A percentile compares a stretch with the other conserved stretches of the same genome.
Conservation (phyloP, 2,113 vertebrate species). For the Tor tambroides region DNA sequence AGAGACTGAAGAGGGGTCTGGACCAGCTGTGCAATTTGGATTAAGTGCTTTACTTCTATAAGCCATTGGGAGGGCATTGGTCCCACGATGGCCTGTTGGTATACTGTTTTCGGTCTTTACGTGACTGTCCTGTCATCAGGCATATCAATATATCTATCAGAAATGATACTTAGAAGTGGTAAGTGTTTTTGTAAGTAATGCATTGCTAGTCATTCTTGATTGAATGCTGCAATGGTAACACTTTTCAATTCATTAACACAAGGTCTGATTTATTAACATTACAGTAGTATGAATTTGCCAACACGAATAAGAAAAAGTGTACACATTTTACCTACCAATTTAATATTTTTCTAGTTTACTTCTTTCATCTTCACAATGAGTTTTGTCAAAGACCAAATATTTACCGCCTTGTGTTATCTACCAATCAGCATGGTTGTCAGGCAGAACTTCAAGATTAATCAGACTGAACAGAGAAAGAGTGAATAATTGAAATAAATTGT, state of each 20-base stretch:
- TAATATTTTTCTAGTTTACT: background rate
- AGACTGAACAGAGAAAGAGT: no score
- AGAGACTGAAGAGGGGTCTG: background rate
- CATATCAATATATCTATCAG: background rate
- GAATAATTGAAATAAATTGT: no score
- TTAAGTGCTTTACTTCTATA: slow-evolving; percentile 54
- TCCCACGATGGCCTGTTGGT: background rate
- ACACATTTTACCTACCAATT: background rate
- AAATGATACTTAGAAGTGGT: background rate
- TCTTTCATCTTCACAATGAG: no score
- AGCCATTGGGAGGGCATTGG: slow-evolving; percentile 25
- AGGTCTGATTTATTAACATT: background rate
- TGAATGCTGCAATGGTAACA: background rate
- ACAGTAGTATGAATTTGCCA: background rate
- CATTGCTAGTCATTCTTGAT: background rate
- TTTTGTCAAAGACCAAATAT: background rate
- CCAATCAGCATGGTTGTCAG: background rate
- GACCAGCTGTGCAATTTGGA: slow-evolving; percentile 39
- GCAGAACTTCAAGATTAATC: no score
- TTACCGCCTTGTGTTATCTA: background rate
- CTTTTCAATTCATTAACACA: background rate
- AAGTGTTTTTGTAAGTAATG: background rate
- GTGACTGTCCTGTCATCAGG: background rate
- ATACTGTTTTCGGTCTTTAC: background rate
- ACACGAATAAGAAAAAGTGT: background rate